Evolutionary conservation across 2,797 vertebrate species (phyloP).

Genomic region (Picus viridis): DNA sequence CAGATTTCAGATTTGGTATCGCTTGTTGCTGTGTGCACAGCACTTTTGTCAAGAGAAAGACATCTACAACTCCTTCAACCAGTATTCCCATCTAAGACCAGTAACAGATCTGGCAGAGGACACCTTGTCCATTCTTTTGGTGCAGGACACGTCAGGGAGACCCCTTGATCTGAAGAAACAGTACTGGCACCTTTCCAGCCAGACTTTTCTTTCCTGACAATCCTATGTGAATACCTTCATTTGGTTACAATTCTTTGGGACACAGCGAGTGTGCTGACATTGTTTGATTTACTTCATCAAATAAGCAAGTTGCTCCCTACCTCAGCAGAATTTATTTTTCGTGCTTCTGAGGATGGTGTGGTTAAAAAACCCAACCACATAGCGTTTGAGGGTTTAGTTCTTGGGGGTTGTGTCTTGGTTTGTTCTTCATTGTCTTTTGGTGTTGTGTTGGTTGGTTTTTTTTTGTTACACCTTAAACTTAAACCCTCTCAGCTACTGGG

Average conservation of each 20-base stretch:
- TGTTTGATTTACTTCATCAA: not conserved
- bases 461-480: not conserved
- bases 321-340: not conserved
- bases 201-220: not conserved
- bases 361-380: not conserved
- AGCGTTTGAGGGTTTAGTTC: not conserved
- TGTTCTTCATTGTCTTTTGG: not conserved
- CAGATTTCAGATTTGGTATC: not conserved
- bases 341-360: not conserved
- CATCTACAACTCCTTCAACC: not conserved
- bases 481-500: not conserved
- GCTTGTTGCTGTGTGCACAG: rapidly evolving
- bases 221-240: not conserved
- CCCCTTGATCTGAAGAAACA: not conserved
- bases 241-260: not conserved
- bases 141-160: not conserved
- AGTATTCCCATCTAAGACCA: not conserved
- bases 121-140: not conserved
- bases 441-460: not conserved
- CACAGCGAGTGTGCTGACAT: not conserved
- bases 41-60: not conserved
- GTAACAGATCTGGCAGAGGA: not conserved
- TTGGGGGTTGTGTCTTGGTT: not conserved
- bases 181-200: not conserved
- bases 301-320: not conserved